Base-by-base conservation (phyloP, 92 coral and sea anemone genomes). In the Plumapathes pennacea region DNA sequence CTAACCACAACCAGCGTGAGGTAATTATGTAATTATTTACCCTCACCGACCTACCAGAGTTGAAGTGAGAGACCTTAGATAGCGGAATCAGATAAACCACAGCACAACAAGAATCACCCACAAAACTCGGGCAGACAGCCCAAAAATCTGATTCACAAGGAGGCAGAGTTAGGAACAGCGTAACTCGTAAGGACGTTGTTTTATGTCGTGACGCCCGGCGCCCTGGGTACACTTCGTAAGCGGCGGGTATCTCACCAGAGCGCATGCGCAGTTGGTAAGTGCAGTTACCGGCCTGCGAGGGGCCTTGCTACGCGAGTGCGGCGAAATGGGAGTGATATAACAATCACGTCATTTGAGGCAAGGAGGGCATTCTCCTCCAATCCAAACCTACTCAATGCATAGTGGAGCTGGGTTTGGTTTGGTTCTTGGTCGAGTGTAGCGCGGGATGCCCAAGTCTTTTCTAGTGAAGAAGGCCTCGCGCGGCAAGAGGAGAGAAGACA, bases 401-500 rank as follows among this genome's bases (percentile, higher is more conserved):
- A 36, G 74, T 20, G 64, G 41, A 39, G 72, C 24, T 55, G 69
- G 69, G 1, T 19, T 36, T 48, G 48, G 47, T 38, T 26, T 29
- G 54, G 34, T 30, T 17, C 26, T 30, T 38, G 60, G 74, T n/a
- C n/a, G 43, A 57, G 44, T 62, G 49, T 51, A 45, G 34, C 46
- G 83, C 71, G 96, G 72, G 50, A 92, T 92, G 98, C 98, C 98
- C 57, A 89, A 81, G 58, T 92, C 98, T 56, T 92, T 92, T 80
- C 89, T 92, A 44, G 96, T 92, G 59, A 92, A 92, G 77, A 88
- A 92, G 38, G 64, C 71, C 54, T 76, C 72, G 51, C 76, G 88
- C 48, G 77, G 40, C 46, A 80, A 81, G 72, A 72, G 88, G 61
- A 47, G 46, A 32, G 90, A 87, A 9, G 32, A 21, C 53, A 42